Base-by-base conservation (phyloP, 2,888 invertebrate species). In the Hyppa rectilinea region DNA sequence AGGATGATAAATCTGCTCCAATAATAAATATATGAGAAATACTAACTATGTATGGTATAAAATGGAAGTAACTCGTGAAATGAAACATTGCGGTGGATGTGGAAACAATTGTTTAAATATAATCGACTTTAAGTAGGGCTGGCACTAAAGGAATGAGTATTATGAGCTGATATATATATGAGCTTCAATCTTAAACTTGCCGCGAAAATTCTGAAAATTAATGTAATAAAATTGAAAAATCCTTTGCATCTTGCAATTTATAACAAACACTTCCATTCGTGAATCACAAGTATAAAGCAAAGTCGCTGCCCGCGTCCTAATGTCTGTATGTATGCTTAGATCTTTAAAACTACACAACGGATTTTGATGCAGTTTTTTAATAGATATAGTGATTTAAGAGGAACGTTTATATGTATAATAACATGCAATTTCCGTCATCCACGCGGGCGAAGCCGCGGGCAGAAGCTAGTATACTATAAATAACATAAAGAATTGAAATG, bases 61-160 rank as follows among this genome's bases (percentile, higher is more conserved):
- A 64, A 43, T 61, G 17, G 20, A 65, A 53, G 43, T 69, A 68
- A 20, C 45, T 52, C 68, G 34, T 66, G 40, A 63, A 66, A 67
- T 74, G 65, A 60, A 62, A 71, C 10, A 50, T 72, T 59, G 61
- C 50, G 50, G 60, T 53, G 36, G 17, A 26, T 49, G 49, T 67
- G 64, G 47, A 63, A 67, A 75, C 83, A 83, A 55, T 83, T 83
- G 83, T 82, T 60, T 38, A 83, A 83, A 83, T 70, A 83, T 71
- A 60, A 75, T 80, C 69, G 74, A 52, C 50, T 20, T 34, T 10
- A 7, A 5, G 2, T 45, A 83, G 83, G 83, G 83, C 9, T 83
- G 70, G 0, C 65, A 31, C 61, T 4, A 4, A 9, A 4, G 9
- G 4, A 38, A 20, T 23, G 9, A 60, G 26, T 34, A 5, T 31